These are phyloP conservation scores for Pseudolaguvia tuberculata DNA, from an alignment of 2,113 vertebrate species.

Conservation along the genomic window DNA sequence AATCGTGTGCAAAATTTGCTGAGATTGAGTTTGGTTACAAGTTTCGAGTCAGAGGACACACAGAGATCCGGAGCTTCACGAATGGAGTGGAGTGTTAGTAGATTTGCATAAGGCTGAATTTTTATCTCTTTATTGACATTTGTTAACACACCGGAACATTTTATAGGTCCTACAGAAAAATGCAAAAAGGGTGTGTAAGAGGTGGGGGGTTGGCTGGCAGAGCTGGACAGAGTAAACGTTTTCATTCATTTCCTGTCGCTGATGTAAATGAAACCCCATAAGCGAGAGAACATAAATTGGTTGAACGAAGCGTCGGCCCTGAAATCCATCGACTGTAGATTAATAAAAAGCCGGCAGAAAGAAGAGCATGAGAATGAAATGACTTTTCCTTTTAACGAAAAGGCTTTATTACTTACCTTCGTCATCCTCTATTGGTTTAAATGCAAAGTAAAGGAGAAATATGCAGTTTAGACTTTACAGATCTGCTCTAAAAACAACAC, in stretches of 20 bases:
- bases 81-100: conserved; percentile 3
- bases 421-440: conserved; percentile 60
- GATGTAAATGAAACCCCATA: conserved; percentile 6
- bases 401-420: conserved; percentile 59
- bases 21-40: background rate
- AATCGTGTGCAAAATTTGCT: background rate
- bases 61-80: background rate
- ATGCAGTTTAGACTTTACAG: conserved; percentile 43
- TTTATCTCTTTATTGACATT: too few relatives aligned
- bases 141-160: too few relatives aligned
- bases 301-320: background rate
- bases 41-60: conserved; percentile 2
- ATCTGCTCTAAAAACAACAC: background rate
- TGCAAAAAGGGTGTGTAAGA: too few relatives aligned
- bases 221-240: background rate
- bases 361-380: background rate
- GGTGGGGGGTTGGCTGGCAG: background rate
- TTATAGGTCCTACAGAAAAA: too few relatives aligned
- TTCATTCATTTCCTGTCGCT: conserved; percentile 26
- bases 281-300: background rate
- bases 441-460: conserved; percentile 51
- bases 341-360: background rate
- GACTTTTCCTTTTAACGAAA: background rate
- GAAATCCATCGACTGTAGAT: background rate
- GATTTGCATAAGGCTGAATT: too few relatives aligned